Percentiles rank a stretch among this genome's conserved stretches.
Evolutionary conservation across 2,113 vertebrate genomes (phyloP).

Genomic region (Dipodomys spectabilis): DNA sequence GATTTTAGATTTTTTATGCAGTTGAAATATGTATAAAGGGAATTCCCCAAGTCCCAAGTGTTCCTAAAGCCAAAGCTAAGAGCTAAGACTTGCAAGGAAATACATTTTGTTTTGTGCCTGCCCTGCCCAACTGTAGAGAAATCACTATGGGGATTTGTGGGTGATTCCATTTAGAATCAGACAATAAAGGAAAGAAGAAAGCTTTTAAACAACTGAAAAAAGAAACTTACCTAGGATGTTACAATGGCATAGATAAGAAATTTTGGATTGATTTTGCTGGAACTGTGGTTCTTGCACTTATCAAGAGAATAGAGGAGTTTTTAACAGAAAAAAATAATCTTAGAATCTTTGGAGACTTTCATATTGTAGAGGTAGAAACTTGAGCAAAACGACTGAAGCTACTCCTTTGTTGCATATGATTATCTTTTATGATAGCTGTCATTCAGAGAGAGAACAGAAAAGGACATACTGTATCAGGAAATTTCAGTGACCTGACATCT

Average conservation of each 20-base stretch:
- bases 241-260: background rate
- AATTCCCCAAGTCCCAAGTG: background rate
- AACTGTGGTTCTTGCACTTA: background rate
- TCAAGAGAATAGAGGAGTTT: background rate
- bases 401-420: background rate
- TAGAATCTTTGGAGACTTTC: background rate
- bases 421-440: background rate
- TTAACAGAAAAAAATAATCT: background rate
- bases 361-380: background rate
- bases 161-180: background rate
- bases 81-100: background rate
- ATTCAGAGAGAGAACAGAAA: background rate
- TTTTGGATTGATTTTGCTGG: background rate
- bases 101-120: background rate
- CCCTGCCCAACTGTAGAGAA: background rate
- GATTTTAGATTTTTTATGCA: background rate
- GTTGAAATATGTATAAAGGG: background rate
- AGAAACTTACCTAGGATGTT: background rate
- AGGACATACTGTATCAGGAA: background rate
- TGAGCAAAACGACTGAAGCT: background rate
- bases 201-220: background rate
- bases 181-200: background rate
- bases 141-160: background rate
- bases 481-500: background rate
- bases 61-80: background rate